Evolutionary conservation across 2,113 vertebrate species (phyloP).

Genomic region (Fregata magnificens): DNA sequence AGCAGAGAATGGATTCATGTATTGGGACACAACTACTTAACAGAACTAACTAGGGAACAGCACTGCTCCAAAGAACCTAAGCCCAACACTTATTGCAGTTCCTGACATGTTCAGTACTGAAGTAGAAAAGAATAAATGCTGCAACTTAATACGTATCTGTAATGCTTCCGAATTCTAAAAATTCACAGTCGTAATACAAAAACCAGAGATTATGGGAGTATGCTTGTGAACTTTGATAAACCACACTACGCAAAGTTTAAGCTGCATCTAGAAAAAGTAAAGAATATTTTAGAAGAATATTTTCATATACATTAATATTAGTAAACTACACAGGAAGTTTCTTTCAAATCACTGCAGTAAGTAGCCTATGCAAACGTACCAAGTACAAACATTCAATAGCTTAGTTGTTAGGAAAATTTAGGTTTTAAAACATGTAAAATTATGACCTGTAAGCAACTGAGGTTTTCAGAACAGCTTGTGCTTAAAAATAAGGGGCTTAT

Average conservation of each 20-base stretch:
- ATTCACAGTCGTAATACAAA: background rate
- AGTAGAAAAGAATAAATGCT: background rate
- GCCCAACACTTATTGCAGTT: background rate
- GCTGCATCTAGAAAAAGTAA: background rate
- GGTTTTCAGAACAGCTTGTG: conserved; percentile 5
- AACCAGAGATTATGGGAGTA: background rate
- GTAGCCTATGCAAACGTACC: background rate
- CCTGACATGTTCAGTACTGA: background rate
- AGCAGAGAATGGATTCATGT: background rate
- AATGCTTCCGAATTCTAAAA: background rate
- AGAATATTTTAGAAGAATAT: background rate
- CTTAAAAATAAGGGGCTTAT: background rate
- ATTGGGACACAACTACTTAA: background rate
- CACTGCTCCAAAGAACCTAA: background rate
- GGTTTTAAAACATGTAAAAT: background rate
- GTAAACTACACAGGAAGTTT: background rate
- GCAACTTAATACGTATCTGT: background rate
- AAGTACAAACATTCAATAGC: background rate
- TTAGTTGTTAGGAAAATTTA: background rate
- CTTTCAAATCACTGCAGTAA: background rate
- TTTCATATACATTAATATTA: background rate
- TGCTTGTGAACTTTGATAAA: background rate
- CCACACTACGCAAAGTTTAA: background rate
- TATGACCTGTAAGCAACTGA: background rate
- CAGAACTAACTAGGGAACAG: background rate